Evolutionary conservation across 2,888 invertebrate genomes (phyloP).

Genomic region (Cinara cedri): DNA sequence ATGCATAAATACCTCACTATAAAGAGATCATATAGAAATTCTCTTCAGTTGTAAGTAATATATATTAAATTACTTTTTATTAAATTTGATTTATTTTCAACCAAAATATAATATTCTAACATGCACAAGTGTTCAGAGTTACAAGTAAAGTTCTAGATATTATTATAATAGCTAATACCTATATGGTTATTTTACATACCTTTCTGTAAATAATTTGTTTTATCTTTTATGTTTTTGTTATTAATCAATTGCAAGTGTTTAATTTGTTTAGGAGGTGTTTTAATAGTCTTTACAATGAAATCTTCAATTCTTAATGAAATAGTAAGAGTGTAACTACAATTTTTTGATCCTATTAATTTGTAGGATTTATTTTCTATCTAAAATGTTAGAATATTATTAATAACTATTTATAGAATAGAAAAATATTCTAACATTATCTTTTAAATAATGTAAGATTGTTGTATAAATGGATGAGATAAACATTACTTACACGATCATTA

Average conservation of each 20-base stretch:
- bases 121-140: too few species aligned
- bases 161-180: too few species aligned
- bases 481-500: constrained; percentile 25
- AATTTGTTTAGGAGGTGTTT: background rate
- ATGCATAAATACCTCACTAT: too few species aligned
- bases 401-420: background rate
- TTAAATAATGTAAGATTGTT: too few species aligned
- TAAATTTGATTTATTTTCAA: too few species aligned
- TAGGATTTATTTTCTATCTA: constrained; percentile 34
- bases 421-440: too few species aligned
- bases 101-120: too few species aligned
- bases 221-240: constrained; percentile 8
- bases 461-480: background rate
- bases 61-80: too few species aligned
- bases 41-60: too few species aligned
- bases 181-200: too few species aligned
- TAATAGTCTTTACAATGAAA: background rate
- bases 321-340: constrained; percentile 18
- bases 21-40: too few species aligned
- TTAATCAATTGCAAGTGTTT: background rate
- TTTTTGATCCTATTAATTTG: constrained; percentile 48
- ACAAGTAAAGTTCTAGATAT: too few species aligned
- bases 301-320: constrained; percentile 49
- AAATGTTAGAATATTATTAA: constrained; percentile 5
- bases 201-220: background rate